Conservation (phyloP, 2,888 invertebrate genomes). For the Glaucopsyche alexis region DNA sequence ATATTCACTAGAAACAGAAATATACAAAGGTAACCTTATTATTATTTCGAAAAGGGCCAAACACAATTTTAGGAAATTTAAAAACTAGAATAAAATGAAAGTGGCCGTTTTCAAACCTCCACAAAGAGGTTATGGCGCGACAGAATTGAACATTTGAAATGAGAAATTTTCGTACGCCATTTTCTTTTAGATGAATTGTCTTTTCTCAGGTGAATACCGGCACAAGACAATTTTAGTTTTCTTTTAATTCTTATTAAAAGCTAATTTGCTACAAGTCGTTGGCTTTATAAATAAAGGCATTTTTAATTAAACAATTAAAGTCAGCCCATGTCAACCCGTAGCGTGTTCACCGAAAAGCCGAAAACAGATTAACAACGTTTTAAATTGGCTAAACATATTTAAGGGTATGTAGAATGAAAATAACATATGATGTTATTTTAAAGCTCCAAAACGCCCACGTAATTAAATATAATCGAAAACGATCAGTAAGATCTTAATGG, state of each 20-base stretch:
- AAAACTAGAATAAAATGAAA: conserved; percentile 9
- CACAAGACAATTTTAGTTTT: conserved; percentile 15
- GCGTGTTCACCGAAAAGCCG: conserved; percentile 17
- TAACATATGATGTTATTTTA: conserved; percentile 16
- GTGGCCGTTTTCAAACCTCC: background rate
- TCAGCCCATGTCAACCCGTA: background rate
- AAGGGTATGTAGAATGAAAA: conserved; percentile 2
- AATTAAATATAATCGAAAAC: conserved; percentile 20
- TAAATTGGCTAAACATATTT: conserved; percentile 4
- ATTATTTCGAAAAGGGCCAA: background rate
- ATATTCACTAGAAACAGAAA: background rate
- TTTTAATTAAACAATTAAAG: conserved; percentile 2
- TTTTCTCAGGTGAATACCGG: conserved; percentile 16
- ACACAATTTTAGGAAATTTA: conserved; percentile 1
- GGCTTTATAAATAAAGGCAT: background rate
- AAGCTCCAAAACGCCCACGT: background rate
- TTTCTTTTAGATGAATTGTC: conserved; percentile 25
- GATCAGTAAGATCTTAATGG: conserved; percentile 11
- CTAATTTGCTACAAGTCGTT: background rate
- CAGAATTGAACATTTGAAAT: conserved; percentile 17
- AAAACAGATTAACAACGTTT: conserved; percentile 18
- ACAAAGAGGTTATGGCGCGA: conserved; percentile 3
- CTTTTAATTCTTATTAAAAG: conserved; percentile 8
- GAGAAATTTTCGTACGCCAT: conserved; percentile 25
- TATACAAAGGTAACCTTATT: background rate